Percentiles rank a stretch among this genome's conserved stretches.
phyloP scores from a whole-genome alignment of 2,888 invertebrate genomes.

The Drosophila buzzatii region DNA sequence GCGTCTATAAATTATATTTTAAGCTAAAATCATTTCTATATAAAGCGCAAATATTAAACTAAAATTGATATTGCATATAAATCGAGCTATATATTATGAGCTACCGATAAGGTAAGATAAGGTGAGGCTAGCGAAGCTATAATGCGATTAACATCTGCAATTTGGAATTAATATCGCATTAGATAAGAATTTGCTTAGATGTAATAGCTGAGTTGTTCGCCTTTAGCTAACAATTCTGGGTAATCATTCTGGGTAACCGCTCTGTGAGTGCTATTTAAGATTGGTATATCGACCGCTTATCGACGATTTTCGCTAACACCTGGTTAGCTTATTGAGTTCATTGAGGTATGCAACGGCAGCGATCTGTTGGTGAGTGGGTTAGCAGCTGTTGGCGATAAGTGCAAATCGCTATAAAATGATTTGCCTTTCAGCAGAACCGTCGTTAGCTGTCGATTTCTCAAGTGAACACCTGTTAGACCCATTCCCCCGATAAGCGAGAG shows the following conservation, averaged over 20 bases:
- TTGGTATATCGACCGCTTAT: constrained; percentile 16
- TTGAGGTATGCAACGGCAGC: constrained; percentile 11
- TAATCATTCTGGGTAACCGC: background rate
- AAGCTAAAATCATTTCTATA: background rate
- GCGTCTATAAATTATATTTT: no score
- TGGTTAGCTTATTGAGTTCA: constrained; percentile 2
- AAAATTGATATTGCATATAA: background rate
- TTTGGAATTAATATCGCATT: background rate
- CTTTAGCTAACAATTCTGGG: background rate
- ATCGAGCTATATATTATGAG: background rate
- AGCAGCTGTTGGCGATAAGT: constrained; percentile 55
- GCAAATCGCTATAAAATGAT: constrained; percentile 33
- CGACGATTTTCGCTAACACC: constrained; percentile 31
- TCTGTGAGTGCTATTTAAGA: constrained; percentile 5
- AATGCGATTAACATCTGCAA: background rate
- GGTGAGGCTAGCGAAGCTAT: no score
- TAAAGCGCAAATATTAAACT: background rate
- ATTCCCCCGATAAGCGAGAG: constrained; percentile 43
- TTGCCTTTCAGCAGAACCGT: constrained; percentile 13
- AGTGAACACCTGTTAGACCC: constrained; percentile 58
- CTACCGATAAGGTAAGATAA: background rate
- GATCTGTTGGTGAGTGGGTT: constrained; percentile 20
- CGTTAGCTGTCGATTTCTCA: constrained; percentile 22
- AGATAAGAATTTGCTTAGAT: background rate
- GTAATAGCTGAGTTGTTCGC: no score